Evolutionary conservation across 1,140 invertebrate species (phyloP), one percentile per base, ranked within the genome.

Genomic region (Seison nebaliae): DNA sequence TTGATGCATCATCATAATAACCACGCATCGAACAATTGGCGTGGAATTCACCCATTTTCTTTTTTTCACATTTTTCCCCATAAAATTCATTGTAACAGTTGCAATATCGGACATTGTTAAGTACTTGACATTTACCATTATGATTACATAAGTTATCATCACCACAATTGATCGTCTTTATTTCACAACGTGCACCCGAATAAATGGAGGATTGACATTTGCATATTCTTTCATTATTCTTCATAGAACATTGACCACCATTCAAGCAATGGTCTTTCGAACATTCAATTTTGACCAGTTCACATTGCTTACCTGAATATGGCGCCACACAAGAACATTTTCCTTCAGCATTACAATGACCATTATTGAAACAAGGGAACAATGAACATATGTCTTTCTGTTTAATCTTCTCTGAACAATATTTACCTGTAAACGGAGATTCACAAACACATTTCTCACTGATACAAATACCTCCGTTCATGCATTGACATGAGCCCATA

Each of bases 181-280:
- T 80, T 57, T 84, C 74, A 51, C 80, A 91, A 52, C 80, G 75
- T 35, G 76, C 78, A 2, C 81, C 80, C 4, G 76, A 80, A 55
- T 83, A 91, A 1, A 76, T 62, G 3, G 70, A 71, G 53, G 80
- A 91, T 1, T 74, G 76, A 49, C 80, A 88, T 18, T 14, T 2
- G 20, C 33, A 40, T n/a, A n/a, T n/a, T n/a, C n/a, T n/a, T n/a
- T n/a, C n/a, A n/a, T n/a, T n/a, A n/a, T n/a, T n/a, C n/a, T n/a
- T n/a, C n/a, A n/a, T n/a, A n/a, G 4, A 6, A 32, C 54, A 57
- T 20, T 31, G 43, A 1, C 48, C 54, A 5, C 30, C 29, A 28
- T 49, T 46, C 15, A 35, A 29, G 29, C 48, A 49, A 15, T 43
- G 46, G 26, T 42, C 36, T 8, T 32, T 33, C 6, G 15, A 12